A percentile compares a stretch with the other conserved stretches of the same genome.
Conservation (phyloP, 2,888 invertebrate genomes). For the Rhogogaster chlorosoma region DNA sequence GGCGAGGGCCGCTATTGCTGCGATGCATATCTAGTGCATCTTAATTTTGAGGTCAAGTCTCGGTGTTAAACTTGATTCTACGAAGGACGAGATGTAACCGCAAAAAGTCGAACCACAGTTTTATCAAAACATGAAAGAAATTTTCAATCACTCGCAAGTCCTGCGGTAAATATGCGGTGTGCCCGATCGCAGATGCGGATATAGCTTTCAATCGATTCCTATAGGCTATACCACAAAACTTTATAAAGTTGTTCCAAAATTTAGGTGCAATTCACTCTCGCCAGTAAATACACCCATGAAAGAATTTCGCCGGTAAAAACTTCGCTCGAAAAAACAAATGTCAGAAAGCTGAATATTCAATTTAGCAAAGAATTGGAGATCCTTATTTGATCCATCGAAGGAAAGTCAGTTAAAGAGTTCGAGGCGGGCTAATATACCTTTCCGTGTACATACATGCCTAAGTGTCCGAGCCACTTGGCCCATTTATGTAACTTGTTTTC, state of each 20-base stretch:
- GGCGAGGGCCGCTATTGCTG: not conserved
- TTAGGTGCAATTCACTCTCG: not conserved
- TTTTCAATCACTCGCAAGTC: not conserved
- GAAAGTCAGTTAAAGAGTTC: not conserved
- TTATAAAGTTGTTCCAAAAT: not conserved
- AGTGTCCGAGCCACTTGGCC: not conserved
- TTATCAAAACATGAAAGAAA: not conserved
- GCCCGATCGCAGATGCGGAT: not conserved
- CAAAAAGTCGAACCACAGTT: not conserved
- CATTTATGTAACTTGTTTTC: slow-evolving; percentile 28
- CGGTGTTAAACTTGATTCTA: not conserved
- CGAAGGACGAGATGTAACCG: not conserved
- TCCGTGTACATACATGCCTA: not conserved
- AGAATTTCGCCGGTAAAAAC: not conserved
- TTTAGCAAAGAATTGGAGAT: not conserved
- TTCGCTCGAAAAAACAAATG: not conserved
- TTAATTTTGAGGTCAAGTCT: slow-evolving; percentile 35
- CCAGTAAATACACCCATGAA: not conserved
- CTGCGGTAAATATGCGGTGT: not conserved
- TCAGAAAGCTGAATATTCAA: not conserved
- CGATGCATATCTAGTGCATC: slow-evolving; percentile 26
- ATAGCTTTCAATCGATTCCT: not conserved
- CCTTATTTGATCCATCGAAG: not conserved
- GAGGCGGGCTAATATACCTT: not conserved
- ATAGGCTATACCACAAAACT: not conserved